Base-by-base conservation (phyloP, 2,888 invertebrate genomes). In the Chymomyza caudatula region DNA sequence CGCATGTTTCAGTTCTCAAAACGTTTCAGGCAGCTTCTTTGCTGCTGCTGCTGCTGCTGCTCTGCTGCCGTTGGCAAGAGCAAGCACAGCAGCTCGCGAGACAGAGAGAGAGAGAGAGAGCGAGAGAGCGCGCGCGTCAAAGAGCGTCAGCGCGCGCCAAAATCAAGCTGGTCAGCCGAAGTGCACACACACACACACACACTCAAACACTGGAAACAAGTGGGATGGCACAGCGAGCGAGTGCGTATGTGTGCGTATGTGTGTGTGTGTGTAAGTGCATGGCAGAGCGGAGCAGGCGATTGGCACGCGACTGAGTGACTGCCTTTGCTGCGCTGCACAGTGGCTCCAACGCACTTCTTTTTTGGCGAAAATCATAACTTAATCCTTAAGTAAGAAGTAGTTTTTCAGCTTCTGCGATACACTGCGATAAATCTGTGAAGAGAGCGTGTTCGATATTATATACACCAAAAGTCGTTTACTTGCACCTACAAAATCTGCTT, bases 1-100 rank as follows among this genome's bases (percentile, higher is more conserved):
- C 69, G 71, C 65, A 65, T 72, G 78, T 78, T 78, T 80, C 78
- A 80, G 64, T 70, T 75, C 64, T 77, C 78, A 78, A 80, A 74
- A 67, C 84, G 78, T 78, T 83, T 83, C 78, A 65, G 67, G 61
- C 29, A 37, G 29, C 29, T 37, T 37, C 29, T 25, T 25, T 4
- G 13, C 37, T 4, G 11, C 75, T 47, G 53, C 59, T 4, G 44
- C 44, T 13, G 44, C 44, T 44, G 37, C 37, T 11, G 37, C 37
- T 37, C 5, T 11, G 5, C 5, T 37, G 44, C 11, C 6, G 15
- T 11, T 6, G 44, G 47, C 15, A 49, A 20, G 3, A 2, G 20
- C 49, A 6, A 17, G 15, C 17, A 49, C 22, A 52, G 52, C 22
- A 23, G 52, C 52, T 3, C 3, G 22, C 13, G 52, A 5, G 23